Evolutionary conservation across 2,797 vertebrate genomes (phyloP).

Genomic region (Phoxinus dragarum): DNA sequence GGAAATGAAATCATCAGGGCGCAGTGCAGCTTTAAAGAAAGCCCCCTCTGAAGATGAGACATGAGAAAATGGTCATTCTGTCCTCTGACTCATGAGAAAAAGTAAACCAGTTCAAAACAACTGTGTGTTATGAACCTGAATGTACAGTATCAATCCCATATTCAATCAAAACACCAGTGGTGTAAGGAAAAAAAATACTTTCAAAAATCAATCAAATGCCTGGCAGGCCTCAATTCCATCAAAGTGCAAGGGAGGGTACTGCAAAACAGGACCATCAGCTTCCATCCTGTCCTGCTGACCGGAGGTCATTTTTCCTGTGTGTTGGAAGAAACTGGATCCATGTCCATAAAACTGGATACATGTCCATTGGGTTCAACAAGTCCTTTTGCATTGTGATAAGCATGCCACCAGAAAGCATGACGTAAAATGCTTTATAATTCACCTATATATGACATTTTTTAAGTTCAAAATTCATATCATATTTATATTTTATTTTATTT

Average conservation of each 20-base stretch:
- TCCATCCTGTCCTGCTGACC: constrained; percentile 14
- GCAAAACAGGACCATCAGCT: constrained; percentile 15
- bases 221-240: constrained; percentile 13
- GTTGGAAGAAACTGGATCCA: constrained; percentile 42
- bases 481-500: not conserved
- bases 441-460: no score
- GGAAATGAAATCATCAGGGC: constrained; percentile 51
- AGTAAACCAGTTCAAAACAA: constrained; percentile 20
- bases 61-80: constrained; percentile 34
- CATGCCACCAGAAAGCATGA: not conserved
- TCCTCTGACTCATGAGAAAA: constrained; percentile 41
- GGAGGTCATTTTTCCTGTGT: constrained; percentile 37
- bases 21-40: constrained; percentile 16
- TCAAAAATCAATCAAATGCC: constrained; percentile 5
- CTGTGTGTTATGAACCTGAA: not conserved
- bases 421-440: not conserved
- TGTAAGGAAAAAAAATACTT: not conserved
- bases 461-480: not conserved
- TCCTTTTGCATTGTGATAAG: constrained; percentile 40
- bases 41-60: constrained; percentile 44
- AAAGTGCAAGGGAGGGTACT: constrained; percentile 11
- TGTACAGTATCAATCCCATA: not conserved
- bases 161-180: constrained; percentile 27
- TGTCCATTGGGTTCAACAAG: constrained; percentile 21
- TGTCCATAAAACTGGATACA: constrained; percentile 36